Percentiles rank a stretch among this genome's conserved stretches.
Evolutionary conservation across 2,113 vertebrate genomes (phyloP).

Genomic region (Melierax canorus): DNA sequence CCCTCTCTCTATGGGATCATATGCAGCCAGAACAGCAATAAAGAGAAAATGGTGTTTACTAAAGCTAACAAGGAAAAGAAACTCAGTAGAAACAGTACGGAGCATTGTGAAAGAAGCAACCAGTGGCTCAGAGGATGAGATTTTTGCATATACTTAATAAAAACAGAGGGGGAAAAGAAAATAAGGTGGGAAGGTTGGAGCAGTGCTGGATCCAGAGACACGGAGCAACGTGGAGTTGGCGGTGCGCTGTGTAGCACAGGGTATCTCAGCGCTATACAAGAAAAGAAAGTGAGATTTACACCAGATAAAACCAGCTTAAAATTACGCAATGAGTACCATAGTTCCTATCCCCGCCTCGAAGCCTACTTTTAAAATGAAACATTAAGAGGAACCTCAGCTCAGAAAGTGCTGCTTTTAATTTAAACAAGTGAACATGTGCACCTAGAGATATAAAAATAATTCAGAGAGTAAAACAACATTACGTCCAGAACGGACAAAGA

Average conservation of each 20-base stretch:
- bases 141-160: neutral
- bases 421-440: neutral
- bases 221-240: rapidly evolving
- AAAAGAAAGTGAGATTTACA: neutral
- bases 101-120: neutral
- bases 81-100: neutral
- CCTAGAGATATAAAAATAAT: neutral
- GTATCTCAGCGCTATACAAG: neutral
- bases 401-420: neutral
- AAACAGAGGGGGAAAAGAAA: neutral
- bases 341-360: neutral
- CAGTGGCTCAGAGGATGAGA: neutral
- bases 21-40: neutral
- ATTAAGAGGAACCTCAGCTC: neutral
- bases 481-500: neutral
- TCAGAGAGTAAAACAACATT: neutral
- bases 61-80: neutral
- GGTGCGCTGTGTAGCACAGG: neutral
- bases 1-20: neutral
- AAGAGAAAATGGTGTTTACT: neutral
- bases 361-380: neutral
- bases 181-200: neutral
- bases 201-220: neutral
- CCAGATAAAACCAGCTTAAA: neutral
- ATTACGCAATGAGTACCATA: neutral